Percentiles rank a stretch among this genome's conserved stretches.
phyloP scores from a whole-genome alignment of 1,140 invertebrate genomes.

The Drosophila repletoides region DNA sequence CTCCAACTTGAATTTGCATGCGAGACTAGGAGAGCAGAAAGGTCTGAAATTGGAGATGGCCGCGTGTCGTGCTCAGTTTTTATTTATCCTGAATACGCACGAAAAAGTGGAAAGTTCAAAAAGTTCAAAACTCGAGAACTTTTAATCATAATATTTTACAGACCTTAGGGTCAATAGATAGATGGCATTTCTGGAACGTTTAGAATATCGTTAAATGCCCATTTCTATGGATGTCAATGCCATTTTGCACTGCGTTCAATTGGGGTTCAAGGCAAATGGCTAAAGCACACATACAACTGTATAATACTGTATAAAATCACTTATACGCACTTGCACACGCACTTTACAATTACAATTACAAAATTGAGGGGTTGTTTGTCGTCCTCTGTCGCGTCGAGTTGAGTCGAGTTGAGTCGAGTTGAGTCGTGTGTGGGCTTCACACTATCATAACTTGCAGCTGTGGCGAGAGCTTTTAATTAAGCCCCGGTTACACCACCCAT shows the following conservation, averaged over 20 bases:
- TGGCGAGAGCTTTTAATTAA: constrained; percentile 68
- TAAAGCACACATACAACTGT: neutral
- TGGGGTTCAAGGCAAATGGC: constrained; percentile 61
- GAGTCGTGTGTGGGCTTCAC: constrained; percentile 21
- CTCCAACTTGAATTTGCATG: constrained; percentile 24
- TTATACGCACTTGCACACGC: constrained; percentile 45
- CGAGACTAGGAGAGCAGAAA: neutral
- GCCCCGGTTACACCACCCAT: constrained; percentile 40
- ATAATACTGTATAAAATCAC: constrained; percentile 26
- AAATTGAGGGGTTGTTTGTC: constrained; percentile 31
- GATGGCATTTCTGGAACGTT: no score
- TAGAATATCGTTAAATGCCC: neutral
- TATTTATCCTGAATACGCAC: no score
- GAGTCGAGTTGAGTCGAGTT: no score
- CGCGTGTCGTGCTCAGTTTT: neutral
- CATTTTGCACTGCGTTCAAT: constrained; percentile 36
- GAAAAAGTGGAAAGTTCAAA: no score
- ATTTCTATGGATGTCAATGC: constrained; percentile 33
- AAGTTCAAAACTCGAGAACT: no score
- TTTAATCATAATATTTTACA: no score
- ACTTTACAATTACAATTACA: constrained; percentile 45
- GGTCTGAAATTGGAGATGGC: constrained; percentile 5
- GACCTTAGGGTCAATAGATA: no score
- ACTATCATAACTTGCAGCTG: constrained; percentile 17
- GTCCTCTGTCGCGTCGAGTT: no score